phyloP scores from a whole-genome alignment of 23 tunicate genomes.

The Clavelina lepadiformis region DNA sequence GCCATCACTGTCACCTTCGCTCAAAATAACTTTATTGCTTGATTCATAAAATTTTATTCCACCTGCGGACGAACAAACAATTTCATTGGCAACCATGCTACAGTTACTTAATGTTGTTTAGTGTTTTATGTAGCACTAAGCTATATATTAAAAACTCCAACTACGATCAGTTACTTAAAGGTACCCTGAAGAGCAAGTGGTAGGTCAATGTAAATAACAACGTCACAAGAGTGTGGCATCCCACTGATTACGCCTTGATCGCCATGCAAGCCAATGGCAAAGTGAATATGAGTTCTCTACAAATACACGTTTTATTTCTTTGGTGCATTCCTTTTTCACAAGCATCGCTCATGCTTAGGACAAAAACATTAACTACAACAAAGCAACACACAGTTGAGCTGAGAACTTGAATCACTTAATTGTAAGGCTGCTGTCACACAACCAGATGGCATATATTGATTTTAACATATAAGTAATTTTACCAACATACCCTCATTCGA shows the following conservation, averaged over 20 bases:
- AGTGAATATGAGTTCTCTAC: neutral
- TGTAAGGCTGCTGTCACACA: too few relatives aligned
- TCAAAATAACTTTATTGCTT: slow-evolving; percentile 36
- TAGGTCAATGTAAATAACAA: neutral
- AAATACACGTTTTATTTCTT: too few relatives aligned
- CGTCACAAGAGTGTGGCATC: neutral
- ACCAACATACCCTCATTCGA: slow-evolving; percentile 1
- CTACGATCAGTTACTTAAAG: too few relatives aligned
- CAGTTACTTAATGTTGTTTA: too few relatives aligned
- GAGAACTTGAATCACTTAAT: neutral
- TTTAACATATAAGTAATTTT: too few relatives aligned
- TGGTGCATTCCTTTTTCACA: neutral
- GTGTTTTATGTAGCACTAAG: too few relatives aligned
- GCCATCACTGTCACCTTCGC: slow-evolving; percentile 39
- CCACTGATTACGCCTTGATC: neutral
- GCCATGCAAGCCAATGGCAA: neutral
- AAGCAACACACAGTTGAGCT: neutral
- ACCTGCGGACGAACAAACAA: slow-evolving; percentile 17
- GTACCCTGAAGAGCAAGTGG: neutral
- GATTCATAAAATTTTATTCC: slow-evolving; percentile 43
- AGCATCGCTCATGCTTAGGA: neutral
- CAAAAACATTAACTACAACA: neutral
- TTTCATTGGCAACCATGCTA: too few relatives aligned
- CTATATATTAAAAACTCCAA: too few relatives aligned
- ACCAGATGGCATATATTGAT: too few relatives aligned